phyloP scores from a whole-genome alignment of 2,113 vertebrate species.

The Dolichallabes microphthalmus region DNA sequence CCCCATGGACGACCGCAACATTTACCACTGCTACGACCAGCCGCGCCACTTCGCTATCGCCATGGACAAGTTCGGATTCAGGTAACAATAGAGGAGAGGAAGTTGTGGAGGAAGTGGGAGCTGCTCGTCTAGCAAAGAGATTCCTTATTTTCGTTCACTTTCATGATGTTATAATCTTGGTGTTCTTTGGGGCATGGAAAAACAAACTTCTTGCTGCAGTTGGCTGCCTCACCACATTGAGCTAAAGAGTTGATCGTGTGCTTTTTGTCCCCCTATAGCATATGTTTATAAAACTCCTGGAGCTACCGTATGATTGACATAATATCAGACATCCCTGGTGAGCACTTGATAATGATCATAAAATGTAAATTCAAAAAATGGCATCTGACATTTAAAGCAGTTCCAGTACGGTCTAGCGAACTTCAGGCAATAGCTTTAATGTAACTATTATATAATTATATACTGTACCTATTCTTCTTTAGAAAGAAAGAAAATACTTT shows the following conservation, averaged over 20 bases:
- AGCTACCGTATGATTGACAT: not conserved
- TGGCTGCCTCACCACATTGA: no score
- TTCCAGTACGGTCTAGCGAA: not conserved
- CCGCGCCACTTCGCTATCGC: conserved; percentile 96
- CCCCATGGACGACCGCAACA: conserved; percentile 98
- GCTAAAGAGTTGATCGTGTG: not conserved
- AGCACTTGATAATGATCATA: not conserved
- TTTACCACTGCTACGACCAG: conserved; percentile 97
- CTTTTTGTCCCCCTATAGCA: not conserved
- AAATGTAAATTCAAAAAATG: not conserved
- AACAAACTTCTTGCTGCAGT: not conserved
- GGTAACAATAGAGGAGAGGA: conserved; percentile 53
- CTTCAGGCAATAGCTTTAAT: not conserved
- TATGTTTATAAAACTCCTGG: not conserved
- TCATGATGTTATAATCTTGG: not conserved
- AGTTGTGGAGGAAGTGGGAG: not conserved
- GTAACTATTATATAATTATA: not conserved
- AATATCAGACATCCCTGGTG: not conserved
- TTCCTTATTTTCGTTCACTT: not conserved
- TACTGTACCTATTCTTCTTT: not conserved
- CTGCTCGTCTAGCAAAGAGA: not conserved
- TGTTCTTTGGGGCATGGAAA: not conserved
- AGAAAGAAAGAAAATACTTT: not conserved
- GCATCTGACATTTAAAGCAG: not conserved
- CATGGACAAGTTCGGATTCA: conserved; percentile 86